Percentiles rank a stretch among this genome's conserved stretches.
Conservation (phyloP, 1,140 invertebrate species). For the Frieseomelitta varia region DNA sequence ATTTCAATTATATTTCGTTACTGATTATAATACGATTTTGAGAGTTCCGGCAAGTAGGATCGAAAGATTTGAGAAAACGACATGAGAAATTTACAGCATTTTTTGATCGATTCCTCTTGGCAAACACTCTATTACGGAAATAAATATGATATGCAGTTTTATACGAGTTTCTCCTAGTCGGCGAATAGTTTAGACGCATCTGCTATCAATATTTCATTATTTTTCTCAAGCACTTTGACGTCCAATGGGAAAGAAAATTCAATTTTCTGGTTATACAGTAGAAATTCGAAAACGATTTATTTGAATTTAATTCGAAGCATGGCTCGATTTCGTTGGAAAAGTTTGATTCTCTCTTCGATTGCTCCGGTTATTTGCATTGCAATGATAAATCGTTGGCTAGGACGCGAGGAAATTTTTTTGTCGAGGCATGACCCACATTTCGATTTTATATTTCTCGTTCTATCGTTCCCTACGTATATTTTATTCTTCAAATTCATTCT, state of each 20-base stretch:
- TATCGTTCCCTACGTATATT: background rate
- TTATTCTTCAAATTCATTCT: background rate
- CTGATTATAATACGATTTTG: too few species aligned
- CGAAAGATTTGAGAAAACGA: too few species aligned
- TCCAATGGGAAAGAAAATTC: background rate
- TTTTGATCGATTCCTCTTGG: too few species aligned
- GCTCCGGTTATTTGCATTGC: background rate
- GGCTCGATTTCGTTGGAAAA: background rate
- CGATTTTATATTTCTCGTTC: background rate
- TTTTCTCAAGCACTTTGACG: background rate
- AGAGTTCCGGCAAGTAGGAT: too few species aligned
- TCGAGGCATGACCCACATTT: background rate
- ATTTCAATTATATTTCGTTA: too few species aligned
- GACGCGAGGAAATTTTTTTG: background rate
- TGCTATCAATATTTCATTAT: background rate
- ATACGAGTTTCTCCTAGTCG: background rate
- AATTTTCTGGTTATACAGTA: background rate
- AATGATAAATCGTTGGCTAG: background rate
- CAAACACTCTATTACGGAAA: too few species aligned
- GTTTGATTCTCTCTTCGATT: background rate
- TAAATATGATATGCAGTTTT: too few species aligned
- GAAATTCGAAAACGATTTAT: background rate
- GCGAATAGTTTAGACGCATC: background rate
- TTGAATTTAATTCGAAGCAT: background rate
- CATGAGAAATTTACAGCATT: too few species aligned